These are phyloP conservation scores for Lytechinus variegatus DNA, from an alignment of 35 echinoderm and acorn worm species.

Conservation along the genomic window DNA sequence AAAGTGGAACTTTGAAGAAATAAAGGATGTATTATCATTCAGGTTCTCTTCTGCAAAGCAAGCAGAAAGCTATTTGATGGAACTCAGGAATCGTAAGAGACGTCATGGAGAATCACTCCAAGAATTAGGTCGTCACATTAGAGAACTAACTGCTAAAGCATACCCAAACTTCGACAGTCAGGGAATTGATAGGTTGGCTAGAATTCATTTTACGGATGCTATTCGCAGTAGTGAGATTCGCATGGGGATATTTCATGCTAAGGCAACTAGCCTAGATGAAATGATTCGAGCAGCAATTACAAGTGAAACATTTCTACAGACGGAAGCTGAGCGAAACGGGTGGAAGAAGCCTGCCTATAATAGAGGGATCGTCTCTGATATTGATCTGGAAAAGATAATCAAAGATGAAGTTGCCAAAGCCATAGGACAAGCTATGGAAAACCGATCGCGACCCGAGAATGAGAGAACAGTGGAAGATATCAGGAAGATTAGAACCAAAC, in stretches of 20 bases:
- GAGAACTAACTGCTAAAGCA: not conserved
- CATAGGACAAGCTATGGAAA: slow-evolving; percentile 11
- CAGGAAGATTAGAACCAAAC: not conserved
- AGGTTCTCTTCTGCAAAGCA: not conserved
- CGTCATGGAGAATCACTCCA: too few species aligned
- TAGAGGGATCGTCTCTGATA: not conserved
- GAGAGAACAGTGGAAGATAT: not conserved
- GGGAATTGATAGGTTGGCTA: not conserved
- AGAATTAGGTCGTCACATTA: too few species aligned
- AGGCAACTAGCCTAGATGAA: not conserved
- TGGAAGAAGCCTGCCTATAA: slow-evolving; percentile 33
- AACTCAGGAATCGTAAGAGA: too few species aligned
- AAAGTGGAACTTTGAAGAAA: slow-evolving; percentile 31
- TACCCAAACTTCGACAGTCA: slow-evolving; percentile 34
- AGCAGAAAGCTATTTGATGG: too few species aligned
- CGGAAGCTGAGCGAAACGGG: not conserved
- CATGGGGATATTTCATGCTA: not conserved
- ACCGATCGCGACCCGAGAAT: not conserved
- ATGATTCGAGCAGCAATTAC: not conserved
- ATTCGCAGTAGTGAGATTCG: not conserved
- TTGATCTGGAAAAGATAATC: not conserved
- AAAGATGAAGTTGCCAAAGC: not conserved
- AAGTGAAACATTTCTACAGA: slow-evolving; percentile 27
- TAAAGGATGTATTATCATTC: not conserved
- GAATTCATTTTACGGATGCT: not conserved